phyloP scores from a whole-genome alignment of 1,140 invertebrate species.

The Brachionus koreanus region DNA sequence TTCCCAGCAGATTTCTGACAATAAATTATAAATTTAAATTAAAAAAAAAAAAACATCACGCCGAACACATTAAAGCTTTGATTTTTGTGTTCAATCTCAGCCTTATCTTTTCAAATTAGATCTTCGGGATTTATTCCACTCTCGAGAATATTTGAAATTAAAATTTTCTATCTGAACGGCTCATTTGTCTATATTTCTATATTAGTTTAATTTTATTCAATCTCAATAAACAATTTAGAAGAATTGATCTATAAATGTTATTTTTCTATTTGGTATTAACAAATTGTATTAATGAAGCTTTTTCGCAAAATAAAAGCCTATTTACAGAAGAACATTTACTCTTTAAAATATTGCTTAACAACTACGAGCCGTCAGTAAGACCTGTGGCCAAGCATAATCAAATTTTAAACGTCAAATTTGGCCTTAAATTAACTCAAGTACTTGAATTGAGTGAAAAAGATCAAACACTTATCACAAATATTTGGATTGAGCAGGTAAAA shows the following conservation, averaged over 20 bases:
- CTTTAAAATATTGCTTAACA: not conserved
- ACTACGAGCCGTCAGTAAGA: slow-evolving; percentile 42
- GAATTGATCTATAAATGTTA: not conserved
- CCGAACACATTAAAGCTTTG: not conserved
- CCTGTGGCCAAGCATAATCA: slow-evolving; percentile 45
- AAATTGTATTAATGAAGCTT: not conserved
- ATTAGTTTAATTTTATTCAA: not conserved
- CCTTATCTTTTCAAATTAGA: too few species aligned
- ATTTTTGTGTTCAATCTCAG: not conserved
- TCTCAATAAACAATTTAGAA: not conserved
- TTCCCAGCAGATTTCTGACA: not conserved
- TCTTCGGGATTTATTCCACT: not conserved
- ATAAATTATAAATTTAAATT: slow-evolving; percentile 2
- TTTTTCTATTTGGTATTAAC: not conserved
- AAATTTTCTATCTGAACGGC: not conserved
- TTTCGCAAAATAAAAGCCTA: not conserved
- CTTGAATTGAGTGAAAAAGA: slow-evolving; percentile 64
- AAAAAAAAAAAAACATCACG: not conserved
- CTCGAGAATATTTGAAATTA: not conserved
- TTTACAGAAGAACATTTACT: slow-evolving; percentile 36
- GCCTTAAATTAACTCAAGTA: slow-evolving; percentile 54
- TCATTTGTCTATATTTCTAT: not conserved
- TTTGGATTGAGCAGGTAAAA: slow-evolving; percentile 75
- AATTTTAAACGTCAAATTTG: slow-evolving; percentile 51
- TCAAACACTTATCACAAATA: slow-evolving; percentile 86